These are phyloP conservation scores for Nesometra sesokonis DNA, from an alignment of 35 echinoderm and acorn worm species.

Conservation along the genomic window DNA sequence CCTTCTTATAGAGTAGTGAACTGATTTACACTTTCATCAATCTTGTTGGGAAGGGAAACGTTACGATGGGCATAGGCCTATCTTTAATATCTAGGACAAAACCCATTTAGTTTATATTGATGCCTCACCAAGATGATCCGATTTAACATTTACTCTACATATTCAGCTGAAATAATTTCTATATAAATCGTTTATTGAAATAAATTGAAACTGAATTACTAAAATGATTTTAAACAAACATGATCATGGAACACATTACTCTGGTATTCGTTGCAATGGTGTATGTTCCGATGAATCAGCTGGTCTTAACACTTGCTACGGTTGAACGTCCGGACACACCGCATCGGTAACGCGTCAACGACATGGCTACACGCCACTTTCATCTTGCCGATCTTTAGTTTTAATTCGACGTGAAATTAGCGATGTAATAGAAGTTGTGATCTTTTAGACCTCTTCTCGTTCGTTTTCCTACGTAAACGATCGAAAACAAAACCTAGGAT, in stretches of 20 bases:
- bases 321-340: neutral
- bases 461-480: neutral
- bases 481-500: neutral
- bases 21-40: too few relatives aligned
- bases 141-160: slow-evolving; percentile 1
- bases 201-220: neutral
- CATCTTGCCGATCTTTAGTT: neutral
- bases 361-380: neutral
- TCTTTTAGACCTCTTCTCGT: neutral
- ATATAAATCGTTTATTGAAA: neutral
- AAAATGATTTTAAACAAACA: neutral
- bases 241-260: neutral
- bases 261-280: neutral
- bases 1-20: too few relatives aligned
- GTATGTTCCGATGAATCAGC: neutral
- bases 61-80: neutral
- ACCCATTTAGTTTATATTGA: neutral
- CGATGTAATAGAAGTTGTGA: neutral
- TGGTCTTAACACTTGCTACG: neutral
- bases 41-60: too few relatives aligned
- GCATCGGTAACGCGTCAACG: neutral
- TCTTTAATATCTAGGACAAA: neutral
- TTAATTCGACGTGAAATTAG: neutral
- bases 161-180: neutral
- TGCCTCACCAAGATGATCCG: neutral